These are phyloP conservation scores for Spinibarbus caldwelli DNA, from an alignment of 2,797 vertebrate species.

Conservation along the genomic window DNA sequence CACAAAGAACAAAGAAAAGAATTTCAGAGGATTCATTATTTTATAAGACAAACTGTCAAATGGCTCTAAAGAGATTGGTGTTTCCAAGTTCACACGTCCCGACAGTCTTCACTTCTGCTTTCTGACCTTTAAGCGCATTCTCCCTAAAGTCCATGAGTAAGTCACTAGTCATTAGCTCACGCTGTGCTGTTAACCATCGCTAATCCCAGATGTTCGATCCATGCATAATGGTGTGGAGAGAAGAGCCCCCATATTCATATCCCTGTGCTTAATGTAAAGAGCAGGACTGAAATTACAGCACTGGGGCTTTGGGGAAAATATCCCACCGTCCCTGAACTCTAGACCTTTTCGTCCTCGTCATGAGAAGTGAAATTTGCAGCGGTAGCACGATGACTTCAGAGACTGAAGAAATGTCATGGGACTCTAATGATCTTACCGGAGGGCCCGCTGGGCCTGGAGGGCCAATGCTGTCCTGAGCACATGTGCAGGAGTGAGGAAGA, in stretches of 20 bases:
- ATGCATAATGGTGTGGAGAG: conserved; percentile 48
- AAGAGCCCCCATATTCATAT: conserved; percentile 37
- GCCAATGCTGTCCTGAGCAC: conserved; percentile 94
- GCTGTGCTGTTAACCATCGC: conserved; percentile 33
- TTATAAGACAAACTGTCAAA: conserved; percentile 65
- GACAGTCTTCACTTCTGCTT: conserved; percentile 47
- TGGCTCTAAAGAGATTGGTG: conserved; percentile 62
- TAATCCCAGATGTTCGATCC: conserved; percentile 44
- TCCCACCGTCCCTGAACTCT: conserved; percentile 51
- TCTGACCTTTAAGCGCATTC: conserved; percentile 65
- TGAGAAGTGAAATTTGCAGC: conserved; percentile 56
- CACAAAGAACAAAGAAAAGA: conserved; percentile 30
- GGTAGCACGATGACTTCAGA: conserved; percentile 40
- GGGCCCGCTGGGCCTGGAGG: conserved; percentile 94
- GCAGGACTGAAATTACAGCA: conserved; percentile 45
- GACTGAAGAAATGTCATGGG: conserved; percentile 45
- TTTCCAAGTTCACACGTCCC: conserved; percentile 62
- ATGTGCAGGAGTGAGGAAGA: conserved; percentile 96
- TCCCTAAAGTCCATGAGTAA: conserved; percentile 30
- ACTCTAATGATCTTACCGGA: conserved; percentile 80
- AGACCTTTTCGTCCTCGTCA: conserved; percentile 48
- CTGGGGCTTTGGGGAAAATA: conserved; percentile 31
- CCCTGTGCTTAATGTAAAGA: conserved; percentile 50
- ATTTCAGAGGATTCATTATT: conserved; percentile 58
- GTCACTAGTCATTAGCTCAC: conserved; percentile 52